Base-by-base conservation (phyloP, 2,113 vertebrate species). In the Passer montanus region DNA sequence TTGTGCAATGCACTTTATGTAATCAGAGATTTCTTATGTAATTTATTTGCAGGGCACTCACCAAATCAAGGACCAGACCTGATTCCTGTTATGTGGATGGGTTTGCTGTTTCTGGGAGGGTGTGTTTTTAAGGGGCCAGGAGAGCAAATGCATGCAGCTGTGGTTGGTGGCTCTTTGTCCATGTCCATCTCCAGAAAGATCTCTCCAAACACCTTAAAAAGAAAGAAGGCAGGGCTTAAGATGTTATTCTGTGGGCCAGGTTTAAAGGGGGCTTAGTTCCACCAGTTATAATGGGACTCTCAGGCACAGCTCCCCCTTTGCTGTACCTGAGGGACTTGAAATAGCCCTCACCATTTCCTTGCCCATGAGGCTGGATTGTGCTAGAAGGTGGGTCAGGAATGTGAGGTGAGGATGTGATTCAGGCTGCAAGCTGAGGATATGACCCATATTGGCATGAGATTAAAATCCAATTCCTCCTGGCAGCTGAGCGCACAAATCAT, bases 1-100 rank as follows among this genome's bases (percentile, higher is more conserved):
- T 97, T 96, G 93, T 81, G 84, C 90, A 97, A 97, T 30, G 43
- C 6, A 7, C 55, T 78, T 97, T 94, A 89, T 43, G 66, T 86
- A 97, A 97, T 82, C n/a, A 31, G 60, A 68, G 17, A 14, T 62
- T 90, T 83, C 49, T 97, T 97, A 81, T 67, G 81, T 90, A 96
- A 96, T 72, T 68, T 78, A 69, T 84, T 84, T 80, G 73, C 53
- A 64, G 37, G 33, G 27, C 69, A 72, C 75, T 86, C 33, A 59
- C 37, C 0, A 14, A 69, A 59, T 66, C 26, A 49, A 89, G 58
- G 49, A 43, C 37, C 47, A 83, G 53, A 43, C 24, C 27, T 20
- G 39, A 17, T 56, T 69, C 23, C 17, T 90, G 15, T 33, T 33
- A 15, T 7, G 18, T 7, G 9, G 21, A 21, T 0, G 6, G 13